Percentiles rank a stretch among this genome's conserved stretches.
phyloP scores from a whole-genome alignment of 1,140 invertebrate species.

The Yoshiicerus persimilis region DNA sequence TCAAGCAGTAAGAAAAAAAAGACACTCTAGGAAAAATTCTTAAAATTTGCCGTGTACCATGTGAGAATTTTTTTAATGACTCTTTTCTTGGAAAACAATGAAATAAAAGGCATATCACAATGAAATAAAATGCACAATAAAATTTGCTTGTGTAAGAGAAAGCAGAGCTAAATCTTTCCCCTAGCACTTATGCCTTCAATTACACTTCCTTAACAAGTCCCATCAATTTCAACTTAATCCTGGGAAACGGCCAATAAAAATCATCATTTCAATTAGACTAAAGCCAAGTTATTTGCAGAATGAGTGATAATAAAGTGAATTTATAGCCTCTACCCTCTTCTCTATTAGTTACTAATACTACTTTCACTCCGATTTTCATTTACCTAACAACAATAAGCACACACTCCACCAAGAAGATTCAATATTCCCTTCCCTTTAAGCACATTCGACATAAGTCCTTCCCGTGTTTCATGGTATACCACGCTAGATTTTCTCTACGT shows the following conservation, averaged over 20 bases:
- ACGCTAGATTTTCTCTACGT: not conserved
- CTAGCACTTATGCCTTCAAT: constrained; percentile 5
- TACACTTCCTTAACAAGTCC: constrained; percentile 22
- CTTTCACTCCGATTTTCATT: not conserved
- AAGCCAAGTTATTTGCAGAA: constrained; percentile 19
- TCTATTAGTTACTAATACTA: not conserved
- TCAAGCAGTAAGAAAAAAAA: too few relatives aligned
- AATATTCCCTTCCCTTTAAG: not conserved
- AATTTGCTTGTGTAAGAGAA: not conserved
- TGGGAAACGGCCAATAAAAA: constrained; percentile 17
- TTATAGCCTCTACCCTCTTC: not conserved
- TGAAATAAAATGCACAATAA: too few relatives aligned
- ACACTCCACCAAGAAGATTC: not conserved
- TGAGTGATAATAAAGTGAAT: constrained; percentile 19
- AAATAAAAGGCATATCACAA: not conserved
- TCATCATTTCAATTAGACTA: constrained; percentile 21
- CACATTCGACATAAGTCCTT: not conserved
- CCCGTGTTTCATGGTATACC: not conserved
- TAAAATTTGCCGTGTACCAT: too few relatives aligned
- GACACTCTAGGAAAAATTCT: too few relatives aligned
- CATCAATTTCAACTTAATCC: constrained; percentile 13
- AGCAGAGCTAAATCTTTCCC: not conserved
- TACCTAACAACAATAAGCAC: not conserved
- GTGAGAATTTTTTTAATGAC: not conserved
- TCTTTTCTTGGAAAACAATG: not conserved